Conservation (phyloP, 2,113 vertebrate species). For the Halichoerus grypus region DNA sequence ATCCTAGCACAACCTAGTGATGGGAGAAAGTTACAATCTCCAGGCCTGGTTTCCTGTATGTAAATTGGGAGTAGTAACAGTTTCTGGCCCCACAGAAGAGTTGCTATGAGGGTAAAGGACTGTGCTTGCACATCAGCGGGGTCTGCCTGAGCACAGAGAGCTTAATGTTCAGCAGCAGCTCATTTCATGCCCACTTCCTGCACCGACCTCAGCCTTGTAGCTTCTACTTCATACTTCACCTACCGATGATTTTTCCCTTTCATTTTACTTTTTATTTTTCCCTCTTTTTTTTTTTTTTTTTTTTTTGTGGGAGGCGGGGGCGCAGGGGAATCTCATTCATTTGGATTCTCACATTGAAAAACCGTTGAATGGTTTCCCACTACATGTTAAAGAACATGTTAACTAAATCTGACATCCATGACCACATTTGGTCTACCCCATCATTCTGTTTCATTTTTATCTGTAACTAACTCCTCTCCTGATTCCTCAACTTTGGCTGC, state of each 20-base stretch:
- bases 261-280: not conserved
- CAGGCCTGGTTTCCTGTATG: not conserved
- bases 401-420: not conserved
- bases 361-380: not conserved
- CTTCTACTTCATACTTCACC: not conserved
- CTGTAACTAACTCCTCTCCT: not conserved
- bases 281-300: not conserved
- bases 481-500: not conserved
- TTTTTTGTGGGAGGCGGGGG: no score
- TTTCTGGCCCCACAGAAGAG: not conserved
- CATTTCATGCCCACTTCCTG: not conserved
- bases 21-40: not conserved
- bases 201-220: not conserved
- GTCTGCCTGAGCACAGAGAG: not conserved
- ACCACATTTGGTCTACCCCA: not conserved
- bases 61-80: not conserved
- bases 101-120: not conserved
- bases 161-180: not conserved
- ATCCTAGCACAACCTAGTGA: not conserved
- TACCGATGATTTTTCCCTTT: not conserved
- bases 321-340: not conserved
- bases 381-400: not conserved
- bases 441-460: not conserved
- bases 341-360: not conserved
- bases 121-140: fast-evolving